Evolutionary conservation across 2,888 invertebrate genomes (phyloP).

Genomic region (Pharmacophagus antenor): DNA sequence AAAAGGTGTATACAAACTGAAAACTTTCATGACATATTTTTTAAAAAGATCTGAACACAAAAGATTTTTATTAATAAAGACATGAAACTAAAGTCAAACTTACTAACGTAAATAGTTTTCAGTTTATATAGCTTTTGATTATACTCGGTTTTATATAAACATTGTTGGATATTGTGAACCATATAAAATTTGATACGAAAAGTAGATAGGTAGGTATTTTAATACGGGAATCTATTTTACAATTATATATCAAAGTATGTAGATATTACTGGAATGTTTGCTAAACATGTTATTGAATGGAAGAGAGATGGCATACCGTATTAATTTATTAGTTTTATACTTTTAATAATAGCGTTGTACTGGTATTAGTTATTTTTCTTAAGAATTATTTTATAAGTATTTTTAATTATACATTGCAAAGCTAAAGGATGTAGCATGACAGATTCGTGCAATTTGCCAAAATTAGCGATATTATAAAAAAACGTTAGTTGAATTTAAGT

Average conservation of each 20-base stretch:
- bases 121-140: slow-evolving; percentile 50
- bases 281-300: slow-evolving; percentile 24
- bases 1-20: slow-evolving; percentile 31
- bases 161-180: slow-evolving; percentile 53
- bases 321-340: slow-evolving; percentile 28
- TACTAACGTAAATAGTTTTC: slow-evolving; percentile 46
- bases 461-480: slow-evolving; percentile 4
- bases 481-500: background rate
- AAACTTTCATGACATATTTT: slow-evolving; percentile 25
- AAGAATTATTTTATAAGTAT: slow-evolving; percentile 22
- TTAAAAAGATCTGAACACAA: background rate
- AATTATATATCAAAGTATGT: slow-evolving; percentile 56
- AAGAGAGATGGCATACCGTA: slow-evolving; percentile 22
- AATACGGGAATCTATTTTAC: slow-evolving; percentile 73
- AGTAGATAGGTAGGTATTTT: slow-evolving; percentile 79
- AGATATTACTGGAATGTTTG: slow-evolving; percentile 38
- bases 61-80: background rate
- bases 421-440: slow-evolving; percentile 7
- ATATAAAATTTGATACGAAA: slow-evolving; percentile 75
- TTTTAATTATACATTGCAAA: slow-evolving; percentile 13
- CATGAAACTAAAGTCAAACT: background rate
- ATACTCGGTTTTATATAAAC: slow-evolving; percentile 51
- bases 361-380: slow-evolving; percentile 22
- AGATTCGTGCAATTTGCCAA: slow-evolving; percentile 6
- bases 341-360: slow-evolving; percentile 22